Conservation (phyloP, 1,140 invertebrate genomes). For the Kradibia gibbosae region DNA sequence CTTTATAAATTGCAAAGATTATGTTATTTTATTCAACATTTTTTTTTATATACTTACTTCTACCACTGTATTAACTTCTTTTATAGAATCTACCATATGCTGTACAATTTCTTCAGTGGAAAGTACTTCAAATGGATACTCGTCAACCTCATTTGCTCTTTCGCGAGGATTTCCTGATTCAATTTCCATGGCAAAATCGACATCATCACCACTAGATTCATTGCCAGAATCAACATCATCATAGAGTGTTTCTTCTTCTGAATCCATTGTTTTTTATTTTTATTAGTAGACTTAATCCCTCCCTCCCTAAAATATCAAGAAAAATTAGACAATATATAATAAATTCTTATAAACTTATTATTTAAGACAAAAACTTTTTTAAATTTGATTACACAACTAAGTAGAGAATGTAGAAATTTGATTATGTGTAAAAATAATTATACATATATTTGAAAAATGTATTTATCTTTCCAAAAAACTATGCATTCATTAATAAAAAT, state of each 20-base stretch:
- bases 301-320: background rate
- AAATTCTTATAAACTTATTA: too few relatives aligned
- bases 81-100: conserved; percentile 97
- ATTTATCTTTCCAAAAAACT: too few relatives aligned
- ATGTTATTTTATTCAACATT: background rate
- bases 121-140: conserved; percentile 94
- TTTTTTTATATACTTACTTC: conserved; percentile 76
- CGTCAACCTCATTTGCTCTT: conserved; percentile 85
- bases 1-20: too few relatives aligned
- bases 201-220: conserved; percentile 92
- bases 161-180: conserved; percentile 85
- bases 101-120: conserved; percentile 97
- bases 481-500: too few relatives aligned
- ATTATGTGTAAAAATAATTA: too few relatives aligned
- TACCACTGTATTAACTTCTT: conserved; percentile 92
- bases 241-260: conserved; percentile 88
- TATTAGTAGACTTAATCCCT: conserved; percentile 8
- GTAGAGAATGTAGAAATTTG: too few relatives aligned
- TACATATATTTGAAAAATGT: too few relatives aligned
- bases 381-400: too few relatives aligned
- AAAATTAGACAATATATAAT: too few relatives aligned
- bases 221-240: conserved; percentile 93
- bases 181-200: conserved; percentile 92
- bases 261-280: conserved; percentile 80
- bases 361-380: too few relatives aligned